phyloP scores from a whole-genome alignment of 2,888 invertebrate species.

The Aproaerema taeniolella region DNA sequence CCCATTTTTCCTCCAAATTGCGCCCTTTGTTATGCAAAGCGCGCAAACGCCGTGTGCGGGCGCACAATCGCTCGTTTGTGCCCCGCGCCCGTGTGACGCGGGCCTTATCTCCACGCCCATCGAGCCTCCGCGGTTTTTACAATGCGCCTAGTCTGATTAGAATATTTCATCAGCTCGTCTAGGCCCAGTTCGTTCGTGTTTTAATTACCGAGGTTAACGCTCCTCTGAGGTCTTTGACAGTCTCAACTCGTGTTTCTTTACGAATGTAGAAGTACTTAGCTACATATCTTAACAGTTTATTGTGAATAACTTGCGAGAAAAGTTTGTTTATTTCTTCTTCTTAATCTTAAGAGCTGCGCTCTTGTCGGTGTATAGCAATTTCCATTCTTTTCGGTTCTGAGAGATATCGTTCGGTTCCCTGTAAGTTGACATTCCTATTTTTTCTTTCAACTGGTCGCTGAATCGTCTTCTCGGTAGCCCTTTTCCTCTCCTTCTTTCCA shows the following conservation, averaged over 20 bases:
- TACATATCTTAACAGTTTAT: no score
- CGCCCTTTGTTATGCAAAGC: conserved; percentile 76
- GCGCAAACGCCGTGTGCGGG: conserved; percentile 73
- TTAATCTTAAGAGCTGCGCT: no score
- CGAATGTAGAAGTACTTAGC: no score
- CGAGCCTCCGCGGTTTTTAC: conserved; percentile 51
- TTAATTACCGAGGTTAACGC: conserved; percentile 42
- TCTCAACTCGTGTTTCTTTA: conserved; percentile 5
- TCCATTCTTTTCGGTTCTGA: no score
- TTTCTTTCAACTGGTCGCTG: no score
- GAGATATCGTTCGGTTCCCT: no score
- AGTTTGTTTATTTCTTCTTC: no score
- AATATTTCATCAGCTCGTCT: conserved; percentile 67
- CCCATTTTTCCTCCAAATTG: conserved; percentile 76
- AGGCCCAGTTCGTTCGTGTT: conserved; percentile 43
- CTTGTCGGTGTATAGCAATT: no score
- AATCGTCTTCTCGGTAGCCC: no score
- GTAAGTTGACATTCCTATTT: no score
- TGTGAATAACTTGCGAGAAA: no score
- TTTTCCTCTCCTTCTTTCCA: no score
- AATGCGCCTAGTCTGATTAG: conserved; percentile 67
- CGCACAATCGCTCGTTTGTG: conserved; percentile 60
- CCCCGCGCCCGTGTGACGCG: conserved; percentile 52
- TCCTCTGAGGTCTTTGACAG: conserved; percentile 8
- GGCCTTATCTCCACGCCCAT: conserved; percentile 47